Conservation (phyloP, 2,797 vertebrate species). For the Sebastes wilsoni region DNA sequence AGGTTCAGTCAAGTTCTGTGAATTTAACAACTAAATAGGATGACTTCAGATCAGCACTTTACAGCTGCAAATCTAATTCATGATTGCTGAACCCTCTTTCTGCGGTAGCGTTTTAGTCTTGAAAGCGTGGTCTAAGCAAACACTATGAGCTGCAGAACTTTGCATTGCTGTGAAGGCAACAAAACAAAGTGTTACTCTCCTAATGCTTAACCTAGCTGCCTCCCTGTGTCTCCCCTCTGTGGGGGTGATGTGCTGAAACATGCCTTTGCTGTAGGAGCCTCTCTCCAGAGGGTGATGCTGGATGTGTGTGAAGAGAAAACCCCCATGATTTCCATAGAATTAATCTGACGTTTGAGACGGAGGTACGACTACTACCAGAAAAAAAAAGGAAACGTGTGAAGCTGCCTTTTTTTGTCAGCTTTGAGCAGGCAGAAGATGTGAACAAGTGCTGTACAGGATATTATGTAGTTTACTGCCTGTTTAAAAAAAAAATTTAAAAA, state of each 20-base stretch:
- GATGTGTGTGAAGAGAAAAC: conserved; percentile 29
- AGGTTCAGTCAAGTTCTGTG: conserved; percentile 47
- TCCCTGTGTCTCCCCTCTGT: conserved; percentile 48
- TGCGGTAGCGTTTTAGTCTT: conserved; percentile 5
- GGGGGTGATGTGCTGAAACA: conserved; percentile 51
- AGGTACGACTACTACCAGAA: conserved; percentile 38
- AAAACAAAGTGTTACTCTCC: conserved; percentile 33
- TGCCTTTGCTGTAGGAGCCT: conserved; percentile 64
- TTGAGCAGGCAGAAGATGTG: conserved; percentile 61
- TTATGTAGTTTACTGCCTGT: conserved; percentile 74
- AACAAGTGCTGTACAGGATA: conserved; percentile 71
- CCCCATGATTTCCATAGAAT: conserved; percentile 21
- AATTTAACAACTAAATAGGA: conserved; percentile 42
- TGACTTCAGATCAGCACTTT: conserved; percentile 49
- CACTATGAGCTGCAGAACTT: conserved; percentile 19
- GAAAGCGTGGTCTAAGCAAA: background rate
- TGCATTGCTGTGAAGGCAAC: conserved; percentile 35
- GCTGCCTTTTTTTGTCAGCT: conserved; percentile 52
- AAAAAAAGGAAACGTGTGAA: conserved; percentile 9
- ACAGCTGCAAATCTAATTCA: conserved; percentile 24
- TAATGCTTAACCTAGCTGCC: conserved; percentile 52
- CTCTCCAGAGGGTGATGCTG: conserved; percentile 38
- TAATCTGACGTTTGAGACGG: conserved; percentile 22
- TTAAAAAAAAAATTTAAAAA: conserved; percentile 45
- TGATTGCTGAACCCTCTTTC: conserved; percentile 17